Evolutionary conservation across 2,113 vertebrate species (phyloP), one percentile per base, ranked within the genome.

Genomic region (Porphyrio hochstetteri): DNA sequence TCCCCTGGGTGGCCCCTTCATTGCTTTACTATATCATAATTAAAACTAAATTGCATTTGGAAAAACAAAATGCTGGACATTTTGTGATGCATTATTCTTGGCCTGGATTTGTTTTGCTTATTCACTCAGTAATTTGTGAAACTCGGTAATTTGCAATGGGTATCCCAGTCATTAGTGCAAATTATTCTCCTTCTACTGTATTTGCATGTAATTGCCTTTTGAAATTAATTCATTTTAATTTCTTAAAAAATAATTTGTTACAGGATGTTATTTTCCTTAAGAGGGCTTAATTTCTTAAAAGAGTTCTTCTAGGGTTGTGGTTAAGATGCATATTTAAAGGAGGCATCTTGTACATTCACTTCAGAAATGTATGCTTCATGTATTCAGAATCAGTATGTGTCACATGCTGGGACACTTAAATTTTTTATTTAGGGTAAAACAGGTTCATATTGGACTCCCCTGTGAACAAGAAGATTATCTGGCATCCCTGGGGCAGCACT

Each of bases 201-300:
- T 97, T 95, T 95, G 53, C 86, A 94, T 95, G 93, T 96, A 97
- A 96, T 95, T 97, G 92, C 82, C 88, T 96, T 96, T 95, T 91
- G 76, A 96, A 95, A 97, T 96, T 95, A 78, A 83, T 95, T 91
- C 46, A 87, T 90, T 95, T 96, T 91, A 96, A 92, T 95, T 95
- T 67, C 83, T 95, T 91, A 36, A 90, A 44, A 92, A 88, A 92
- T 91, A 95, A 97, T 91, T 97, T 79, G 52, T 93, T 96, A 55
- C 13, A 79, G 82, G 57, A 94, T 95, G 28, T 79, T 94, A 84
- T 67, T 95, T 93, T 93, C 61, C 84, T 94, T 95, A 91, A 79
- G 79, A 64, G 81, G 74, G 27, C 95, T 87, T 96, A 95, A 95
- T 97, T 96, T 83, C 81, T 96, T 97, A 46, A 95, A 90, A 95